A percentile compares a stretch with the other conserved stretches of the same genome.
Evolutionary conservation across 2,113 vertebrate genomes (phyloP).

Genomic region (Phylloscopus whistleri): DNA sequence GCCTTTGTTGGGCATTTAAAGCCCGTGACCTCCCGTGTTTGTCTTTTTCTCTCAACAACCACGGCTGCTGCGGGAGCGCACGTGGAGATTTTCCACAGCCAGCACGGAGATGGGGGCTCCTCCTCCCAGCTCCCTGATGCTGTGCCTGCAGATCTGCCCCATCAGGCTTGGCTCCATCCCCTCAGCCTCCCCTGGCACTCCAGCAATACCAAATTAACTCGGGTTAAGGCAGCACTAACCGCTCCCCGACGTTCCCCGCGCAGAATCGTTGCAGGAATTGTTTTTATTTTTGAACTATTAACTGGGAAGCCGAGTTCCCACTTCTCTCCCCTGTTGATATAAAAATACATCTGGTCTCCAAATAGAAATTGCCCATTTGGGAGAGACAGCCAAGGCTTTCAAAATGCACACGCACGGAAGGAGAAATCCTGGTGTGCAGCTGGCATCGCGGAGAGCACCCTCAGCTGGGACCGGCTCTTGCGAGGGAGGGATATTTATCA

Average conservation of each 20-base stretch:
- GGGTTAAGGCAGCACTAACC: neutral
- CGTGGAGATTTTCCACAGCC: neutral
- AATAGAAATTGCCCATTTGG: constrained; percentile 64
- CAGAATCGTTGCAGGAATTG: neutral
- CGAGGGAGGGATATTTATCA: constrained; percentile 26
- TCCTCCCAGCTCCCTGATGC: rapidly evolving
- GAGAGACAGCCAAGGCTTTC: constrained; percentile 36
- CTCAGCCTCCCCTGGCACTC: neutral
- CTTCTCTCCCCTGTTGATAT: constrained; percentile 28
- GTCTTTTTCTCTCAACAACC: constrained; percentile 4
- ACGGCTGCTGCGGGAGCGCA: neutral
- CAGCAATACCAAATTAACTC: neutral
- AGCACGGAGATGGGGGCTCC: neutral
- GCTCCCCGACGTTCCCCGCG: neutral
- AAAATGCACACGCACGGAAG: neutral
- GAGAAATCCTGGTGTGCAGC: constrained; percentile 55
- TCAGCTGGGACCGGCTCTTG: neutral
- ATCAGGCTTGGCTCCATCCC: neutral
- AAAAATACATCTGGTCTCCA: constrained; percentile 74
- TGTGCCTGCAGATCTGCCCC: neutral
- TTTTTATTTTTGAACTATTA: constrained; percentile 60
- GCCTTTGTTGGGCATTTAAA: constrained; percentile 56
- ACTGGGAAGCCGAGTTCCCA: constrained; percentile 51
- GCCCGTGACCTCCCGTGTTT: constrained; percentile 28
- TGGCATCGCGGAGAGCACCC: constrained; percentile 36